Conservation (phyloP, 2,888 invertebrate species). For the Gymnosoma rotundatum region DNA sequence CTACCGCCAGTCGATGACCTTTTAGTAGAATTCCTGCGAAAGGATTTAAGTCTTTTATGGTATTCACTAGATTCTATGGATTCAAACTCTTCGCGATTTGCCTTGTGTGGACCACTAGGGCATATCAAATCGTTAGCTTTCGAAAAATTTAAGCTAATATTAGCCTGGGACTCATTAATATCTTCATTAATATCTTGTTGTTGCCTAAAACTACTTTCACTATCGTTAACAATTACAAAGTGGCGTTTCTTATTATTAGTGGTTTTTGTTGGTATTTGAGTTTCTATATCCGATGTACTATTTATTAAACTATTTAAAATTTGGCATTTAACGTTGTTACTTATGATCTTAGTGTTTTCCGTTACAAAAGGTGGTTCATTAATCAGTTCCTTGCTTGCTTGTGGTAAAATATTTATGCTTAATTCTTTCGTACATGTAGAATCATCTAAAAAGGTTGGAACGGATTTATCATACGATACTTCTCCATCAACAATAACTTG, state of each 20-base stretch:
- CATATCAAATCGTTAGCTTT: neutral
- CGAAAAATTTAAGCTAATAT: neutral
- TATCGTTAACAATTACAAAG: slow-evolving; percentile 18
- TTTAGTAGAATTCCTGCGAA: slow-evolving; percentile 25
- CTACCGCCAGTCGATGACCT: slow-evolving; percentile 2
- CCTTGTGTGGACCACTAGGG: neutral
- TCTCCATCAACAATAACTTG: neutral
- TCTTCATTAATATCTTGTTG: slow-evolving; percentile 12
- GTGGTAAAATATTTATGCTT: neutral
- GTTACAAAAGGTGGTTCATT: neutral
- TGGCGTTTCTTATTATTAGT: slow-evolving; percentile 10
- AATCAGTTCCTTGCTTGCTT: slow-evolving; percentile 6
- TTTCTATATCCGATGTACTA: neutral
- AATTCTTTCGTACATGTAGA: slow-evolving; percentile 4
- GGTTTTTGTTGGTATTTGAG: slow-evolving; percentile 18
- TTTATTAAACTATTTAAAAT: slow-evolving; percentile 33
- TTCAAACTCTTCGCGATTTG: neutral
- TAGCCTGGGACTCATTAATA: neutral
- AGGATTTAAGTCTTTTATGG: slow-evolving; percentile 27
- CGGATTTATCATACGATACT: neutral
- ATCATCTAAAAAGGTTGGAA: slow-evolving; percentile 2
- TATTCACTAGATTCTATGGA: slow-evolving; percentile 12
- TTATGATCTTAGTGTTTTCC: slow-evolving; percentile 15
- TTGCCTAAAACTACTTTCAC: slow-evolving; percentile 7
- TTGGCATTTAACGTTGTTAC: slow-evolving; percentile 43